Percentiles rank a stretch among this genome's conserved stretches.
phyloP scores from a whole-genome alignment of 2,888 invertebrate species.

The Flexamia atlantica region DNA sequence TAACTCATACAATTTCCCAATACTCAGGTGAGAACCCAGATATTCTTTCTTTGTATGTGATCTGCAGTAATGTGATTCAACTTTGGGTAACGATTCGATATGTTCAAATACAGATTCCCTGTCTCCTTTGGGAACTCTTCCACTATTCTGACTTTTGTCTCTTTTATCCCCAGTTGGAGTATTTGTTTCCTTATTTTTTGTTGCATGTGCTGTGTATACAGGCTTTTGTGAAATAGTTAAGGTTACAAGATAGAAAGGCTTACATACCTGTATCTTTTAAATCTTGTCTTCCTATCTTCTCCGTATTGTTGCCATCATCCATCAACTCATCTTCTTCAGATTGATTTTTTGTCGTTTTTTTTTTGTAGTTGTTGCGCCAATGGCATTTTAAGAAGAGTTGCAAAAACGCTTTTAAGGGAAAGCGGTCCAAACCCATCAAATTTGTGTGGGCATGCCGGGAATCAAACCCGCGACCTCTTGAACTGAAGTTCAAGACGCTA shows the following conservation, averaged over 20 bases:
- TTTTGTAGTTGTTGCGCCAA: no score
- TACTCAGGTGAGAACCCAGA: slow-evolving; percentile 51
- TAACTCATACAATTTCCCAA: slow-evolving; percentile 58
- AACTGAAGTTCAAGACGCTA: no score
- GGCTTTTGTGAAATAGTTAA: slow-evolving; percentile 61
- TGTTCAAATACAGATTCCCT: slow-evolving; percentile 35
- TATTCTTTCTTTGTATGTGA: slow-evolving; percentile 42
- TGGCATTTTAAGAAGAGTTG: no score
- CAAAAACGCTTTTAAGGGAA: no score
- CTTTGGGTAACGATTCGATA: slow-evolving; percentile 53
- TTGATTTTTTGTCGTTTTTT: no score
- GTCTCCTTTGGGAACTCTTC: slow-evolving; percentile 51
- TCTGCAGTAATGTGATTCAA: slow-evolving; percentile 59
- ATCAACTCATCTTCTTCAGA: background rate
- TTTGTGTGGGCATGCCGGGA: no score
- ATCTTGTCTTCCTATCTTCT: slow-evolving; percentile 27
- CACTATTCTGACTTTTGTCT: slow-evolving; percentile 51
- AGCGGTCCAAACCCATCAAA: no score
- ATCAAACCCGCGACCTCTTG: no score
- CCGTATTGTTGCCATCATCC: slow-evolving; percentile 22
- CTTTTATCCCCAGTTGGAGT: slow-evolving; percentile 50
- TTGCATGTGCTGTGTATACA: slow-evolving; percentile 59
- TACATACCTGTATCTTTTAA: slow-evolving; percentile 56
- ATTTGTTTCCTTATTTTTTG: slow-evolving; percentile 58
- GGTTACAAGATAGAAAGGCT: slow-evolving; percentile 58